Conservation (phyloP, 2,888 invertebrate genomes). For the Nineta flava region DNA sequence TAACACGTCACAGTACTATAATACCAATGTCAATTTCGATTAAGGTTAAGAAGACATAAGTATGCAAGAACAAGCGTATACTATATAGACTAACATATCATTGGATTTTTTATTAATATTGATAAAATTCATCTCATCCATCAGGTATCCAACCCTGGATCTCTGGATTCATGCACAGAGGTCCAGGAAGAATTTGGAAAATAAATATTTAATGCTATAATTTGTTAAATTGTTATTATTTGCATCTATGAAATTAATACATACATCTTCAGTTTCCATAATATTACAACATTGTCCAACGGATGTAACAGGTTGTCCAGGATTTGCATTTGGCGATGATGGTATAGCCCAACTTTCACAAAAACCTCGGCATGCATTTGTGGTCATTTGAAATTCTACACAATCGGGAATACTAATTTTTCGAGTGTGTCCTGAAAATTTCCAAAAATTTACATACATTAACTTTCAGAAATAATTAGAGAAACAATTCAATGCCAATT, state of each 20-base stretch:
- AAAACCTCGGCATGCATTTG: constrained; percentile 76
- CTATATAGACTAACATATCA: too few species aligned
- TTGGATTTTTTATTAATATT: too few species aligned
- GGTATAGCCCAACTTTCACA: constrained; percentile 80
- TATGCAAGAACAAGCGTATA: too few species aligned
- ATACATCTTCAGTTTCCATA: constrained; percentile 71
- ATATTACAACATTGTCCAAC: constrained; percentile 82
- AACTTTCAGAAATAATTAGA: neutral
- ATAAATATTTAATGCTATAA: neutral
- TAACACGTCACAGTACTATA: too few species aligned
- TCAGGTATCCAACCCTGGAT: too few species aligned
- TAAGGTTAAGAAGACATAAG: too few species aligned
- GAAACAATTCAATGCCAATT: neutral
- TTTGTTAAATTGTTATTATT: neutral
- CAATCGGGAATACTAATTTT: constrained; percentile 72
- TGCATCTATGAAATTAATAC: too few species aligned
- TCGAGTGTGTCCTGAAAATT: constrained; percentile 51
- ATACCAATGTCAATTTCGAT: too few species aligned
- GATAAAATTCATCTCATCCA: too few species aligned
- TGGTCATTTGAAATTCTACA: constrained; percentile 67
- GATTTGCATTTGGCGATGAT: constrained; percentile 37
- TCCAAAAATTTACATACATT: neutral
- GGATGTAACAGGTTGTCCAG: constrained; percentile 36
- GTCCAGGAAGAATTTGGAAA: neutral
- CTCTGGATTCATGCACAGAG: neutral